Evolutionary conservation across 2,888 invertebrate genomes (phyloP).

Genomic region (Lasioglossum figueresi): DNA sequence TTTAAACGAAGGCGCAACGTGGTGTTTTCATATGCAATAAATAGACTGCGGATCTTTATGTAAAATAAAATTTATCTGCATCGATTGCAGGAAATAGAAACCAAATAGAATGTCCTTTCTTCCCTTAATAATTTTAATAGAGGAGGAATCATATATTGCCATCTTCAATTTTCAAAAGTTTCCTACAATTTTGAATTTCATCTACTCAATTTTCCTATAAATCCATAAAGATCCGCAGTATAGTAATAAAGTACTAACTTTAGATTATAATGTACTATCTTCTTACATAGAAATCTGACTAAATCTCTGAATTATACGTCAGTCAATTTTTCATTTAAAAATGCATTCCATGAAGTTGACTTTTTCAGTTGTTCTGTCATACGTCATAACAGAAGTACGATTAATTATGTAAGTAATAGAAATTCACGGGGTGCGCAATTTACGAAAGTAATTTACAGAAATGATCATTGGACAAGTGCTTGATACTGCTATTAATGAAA

Average conservation of each 20-base stretch:
- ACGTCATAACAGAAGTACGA: not conserved
- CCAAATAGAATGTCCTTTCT: too few species aligned
- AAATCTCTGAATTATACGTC: not conserved
- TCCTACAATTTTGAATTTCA: too few species aligned
- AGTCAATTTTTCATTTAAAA: not conserved
- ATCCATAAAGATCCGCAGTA: too few species aligned
- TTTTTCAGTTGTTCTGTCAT: not conserved
- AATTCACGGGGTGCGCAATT: not conserved
- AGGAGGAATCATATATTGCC: too few species aligned
- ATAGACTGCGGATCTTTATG: too few species aligned
- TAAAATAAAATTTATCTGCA: too few species aligned
- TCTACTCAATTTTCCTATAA: too few species aligned
- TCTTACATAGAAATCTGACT: not conserved
- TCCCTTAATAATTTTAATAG: too few species aligned
- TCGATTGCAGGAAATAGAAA: too few species aligned
- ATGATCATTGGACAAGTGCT: not conserved
- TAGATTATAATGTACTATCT: not conserved
- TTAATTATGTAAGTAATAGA: not conserved
- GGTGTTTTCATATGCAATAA: too few species aligned
- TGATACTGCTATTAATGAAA: not conserved
- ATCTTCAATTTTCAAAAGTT: too few species aligned
- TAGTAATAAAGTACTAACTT: not conserved
- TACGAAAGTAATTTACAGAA: not conserved
- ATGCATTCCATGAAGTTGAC: not conserved
- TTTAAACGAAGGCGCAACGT: not conserved